Evolutionary conservation across 37 sponge, comb jelly and placozoan species (phyloP).

Genomic region (Geodia barretti): DNA sequence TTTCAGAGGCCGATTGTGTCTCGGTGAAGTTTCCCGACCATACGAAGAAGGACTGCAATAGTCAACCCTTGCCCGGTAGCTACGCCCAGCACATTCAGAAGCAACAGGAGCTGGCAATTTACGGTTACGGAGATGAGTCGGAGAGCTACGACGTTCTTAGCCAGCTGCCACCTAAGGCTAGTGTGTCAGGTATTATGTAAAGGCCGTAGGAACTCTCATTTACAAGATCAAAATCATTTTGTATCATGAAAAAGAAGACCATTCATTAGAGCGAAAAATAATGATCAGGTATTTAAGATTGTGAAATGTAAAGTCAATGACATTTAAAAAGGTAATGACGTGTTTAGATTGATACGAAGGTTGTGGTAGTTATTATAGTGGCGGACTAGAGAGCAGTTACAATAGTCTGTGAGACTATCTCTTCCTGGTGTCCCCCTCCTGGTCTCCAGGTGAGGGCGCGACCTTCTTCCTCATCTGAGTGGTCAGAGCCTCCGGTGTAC

Average conservation of each 20-base stretch:
- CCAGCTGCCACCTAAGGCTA: no score
- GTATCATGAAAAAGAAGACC: no score
- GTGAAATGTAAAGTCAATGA: no score
- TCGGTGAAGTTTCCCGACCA: neutral
- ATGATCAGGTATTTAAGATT: no score
- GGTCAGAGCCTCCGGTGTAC: neutral
- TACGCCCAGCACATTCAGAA: slow-evolving; percentile 32
- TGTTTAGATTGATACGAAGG: no score
- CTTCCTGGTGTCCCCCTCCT: neutral
- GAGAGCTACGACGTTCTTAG: slow-evolving; percentile 54
- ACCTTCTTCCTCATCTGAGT: neutral
- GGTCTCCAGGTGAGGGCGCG: neutral
- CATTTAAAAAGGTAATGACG: no score
- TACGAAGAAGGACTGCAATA: neutral
- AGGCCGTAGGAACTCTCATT: no score
- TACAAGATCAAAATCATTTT: no score
- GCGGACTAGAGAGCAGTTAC: neutral
- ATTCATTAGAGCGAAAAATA: no score
- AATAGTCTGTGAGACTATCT: neutral
- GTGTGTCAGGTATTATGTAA: no score
- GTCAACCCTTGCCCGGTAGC: neutral
- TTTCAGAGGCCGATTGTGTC: neutral
- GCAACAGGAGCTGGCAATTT: slow-evolving; percentile 61
- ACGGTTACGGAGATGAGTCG: slow-evolving; percentile 51
- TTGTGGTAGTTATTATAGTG: no score